Evolutionary conservation across 2,113 vertebrate genomes (phyloP).

Genomic region (Microtus richardsoni): DNA sequence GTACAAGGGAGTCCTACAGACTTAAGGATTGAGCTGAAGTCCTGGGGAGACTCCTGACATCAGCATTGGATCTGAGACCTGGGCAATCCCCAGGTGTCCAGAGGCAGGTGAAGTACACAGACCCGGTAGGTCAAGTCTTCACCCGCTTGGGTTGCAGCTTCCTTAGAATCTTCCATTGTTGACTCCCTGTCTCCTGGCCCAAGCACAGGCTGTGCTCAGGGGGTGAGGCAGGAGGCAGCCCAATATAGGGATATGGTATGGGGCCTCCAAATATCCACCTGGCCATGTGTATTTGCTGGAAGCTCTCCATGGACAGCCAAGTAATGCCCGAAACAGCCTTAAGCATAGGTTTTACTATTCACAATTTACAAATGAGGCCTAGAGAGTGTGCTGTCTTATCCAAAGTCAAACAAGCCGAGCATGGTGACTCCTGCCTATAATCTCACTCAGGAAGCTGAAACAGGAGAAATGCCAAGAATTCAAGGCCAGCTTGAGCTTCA

Average conservation of each 20-base stretch:
- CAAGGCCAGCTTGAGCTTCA: background rate
- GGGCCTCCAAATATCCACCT: background rate
- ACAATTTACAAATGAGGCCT: slow-evolving; percentile 8
- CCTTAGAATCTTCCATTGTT: background rate
- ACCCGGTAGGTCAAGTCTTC: background rate
- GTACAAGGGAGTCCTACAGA: background rate
- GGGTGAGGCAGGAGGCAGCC: background rate
- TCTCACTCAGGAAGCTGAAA: background rate
- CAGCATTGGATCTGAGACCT: background rate
- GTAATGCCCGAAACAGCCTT: background rate
- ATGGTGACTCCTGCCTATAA: background rate
- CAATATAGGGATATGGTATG: background rate
- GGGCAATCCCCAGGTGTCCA: background rate
- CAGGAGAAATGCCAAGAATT: background rate
- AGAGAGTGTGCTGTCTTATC: background rate
- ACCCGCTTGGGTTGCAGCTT: background rate
- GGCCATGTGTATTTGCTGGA: background rate
- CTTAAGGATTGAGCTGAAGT: background rate
- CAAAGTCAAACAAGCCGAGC: background rate
- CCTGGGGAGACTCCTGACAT: background rate
- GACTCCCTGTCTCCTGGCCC: background rate
- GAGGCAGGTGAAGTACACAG: background rate
- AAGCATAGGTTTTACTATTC: background rate
- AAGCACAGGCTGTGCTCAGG: background rate
- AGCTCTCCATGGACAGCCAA: background rate